Evolutionary conservation across 2,797 vertebrate species (phyloP), one percentile per base, ranked within the genome.

Genomic region (Malurus splendens): DNA sequence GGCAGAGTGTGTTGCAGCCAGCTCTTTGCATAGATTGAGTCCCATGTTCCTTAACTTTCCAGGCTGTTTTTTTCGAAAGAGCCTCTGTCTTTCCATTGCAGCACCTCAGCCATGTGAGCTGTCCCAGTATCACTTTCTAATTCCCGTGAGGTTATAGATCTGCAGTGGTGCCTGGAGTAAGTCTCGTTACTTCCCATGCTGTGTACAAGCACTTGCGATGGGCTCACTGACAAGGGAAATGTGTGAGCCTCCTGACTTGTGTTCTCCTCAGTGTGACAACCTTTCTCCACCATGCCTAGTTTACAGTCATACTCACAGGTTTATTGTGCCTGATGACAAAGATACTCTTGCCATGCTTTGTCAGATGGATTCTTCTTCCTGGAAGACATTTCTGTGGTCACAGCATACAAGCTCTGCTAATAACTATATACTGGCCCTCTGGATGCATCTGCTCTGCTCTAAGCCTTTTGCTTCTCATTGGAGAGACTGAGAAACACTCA

Each of bases 161-260:
- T 59, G 64, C 36, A 65, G 0, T 47, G 1, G 4, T 67, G 23
- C 10, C 0, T 45, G 30, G 55, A 17, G 9, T 14, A 32, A 27
- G 33, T 59, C 14, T 9, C 57, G 3, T 65, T 42, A 30, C 14
- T 68, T 82, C 13, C 14, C 10, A 2, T 42, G 15, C 39, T 82
- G 15, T 28, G 18, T 65, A 4, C 1, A 62, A 24, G 52, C 8
- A 8, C 23, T 55, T 57, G 66, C 48, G 56, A 10, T 59, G 28
- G 17, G 13, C 6, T 20, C 10, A 12, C 14, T 39, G 19, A 22
- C 3, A 22, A 17, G 39, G 18, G 51, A 81, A 47, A 20, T 6
- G 18, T 23, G 15, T 57, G 39, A 61, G 20, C 55, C 59, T 61
- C 51, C 24, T 32, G 19, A 54, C 23, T 7, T 6, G 5, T 52